Percentiles rank a stretch among this genome's conserved stretches.
Conservation (phyloP, 1,140 invertebrate species). For the Contarinia nasturtii region DNA sequence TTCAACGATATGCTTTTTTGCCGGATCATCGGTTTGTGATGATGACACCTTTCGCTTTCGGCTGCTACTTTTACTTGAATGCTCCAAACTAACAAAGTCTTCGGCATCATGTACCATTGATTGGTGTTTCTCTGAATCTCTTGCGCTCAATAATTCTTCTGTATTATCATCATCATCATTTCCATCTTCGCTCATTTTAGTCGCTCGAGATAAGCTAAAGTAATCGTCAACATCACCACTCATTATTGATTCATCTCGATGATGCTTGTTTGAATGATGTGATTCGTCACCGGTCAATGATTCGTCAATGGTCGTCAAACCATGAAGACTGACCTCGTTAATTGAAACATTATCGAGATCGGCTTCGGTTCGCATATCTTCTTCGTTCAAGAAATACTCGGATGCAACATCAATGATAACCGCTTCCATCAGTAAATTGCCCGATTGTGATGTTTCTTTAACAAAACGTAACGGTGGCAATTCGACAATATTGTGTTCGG, state of each 20-base stretch:
- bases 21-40: neutral
- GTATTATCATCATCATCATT: conserved; percentile 28
- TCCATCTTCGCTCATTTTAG: conserved; percentile 10
- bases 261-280: conserved; percentile 7
- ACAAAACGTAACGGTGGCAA: conserved; percentile 73
- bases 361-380: conserved; percentile 63
- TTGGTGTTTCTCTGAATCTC: conserved; percentile 26
- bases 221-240: conserved; percentile 27
- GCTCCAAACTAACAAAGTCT: conserved; percentile 18
- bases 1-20: neutral
- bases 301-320: conserved; percentile 3
- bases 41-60: conserved; percentile 1
- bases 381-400: conserved; percentile 58
- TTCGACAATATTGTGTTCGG: conserved; percentile 71
- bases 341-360: conserved; percentile 69
- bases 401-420: conserved; percentile 79
- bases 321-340: conserved; percentile 33
- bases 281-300: conserved; percentile 13
- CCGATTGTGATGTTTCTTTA: conserved; percentile 71
- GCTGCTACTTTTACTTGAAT: conserved; percentile 15
- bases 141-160: conserved; percentile 35
- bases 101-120: conserved; percentile 13
- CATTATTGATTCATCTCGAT: neutral
- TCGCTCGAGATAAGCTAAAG: conserved; percentile 29
- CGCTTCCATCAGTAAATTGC: conserved; percentile 74